phyloP scores from a whole-genome alignment of 2,797 vertebrate species.

The Betta splendens region DNA sequence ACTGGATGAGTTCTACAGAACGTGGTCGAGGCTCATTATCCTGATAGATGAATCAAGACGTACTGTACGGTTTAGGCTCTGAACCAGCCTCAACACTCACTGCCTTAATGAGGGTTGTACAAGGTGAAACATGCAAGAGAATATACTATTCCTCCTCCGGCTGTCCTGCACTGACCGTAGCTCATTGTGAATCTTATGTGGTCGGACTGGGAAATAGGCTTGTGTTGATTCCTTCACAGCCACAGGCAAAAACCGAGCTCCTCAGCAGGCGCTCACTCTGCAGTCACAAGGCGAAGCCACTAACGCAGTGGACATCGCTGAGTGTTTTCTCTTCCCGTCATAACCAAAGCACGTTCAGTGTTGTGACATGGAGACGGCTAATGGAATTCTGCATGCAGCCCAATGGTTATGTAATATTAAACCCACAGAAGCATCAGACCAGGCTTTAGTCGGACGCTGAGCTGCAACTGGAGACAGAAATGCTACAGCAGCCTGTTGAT shows the following conservation, averaged over 20 bases:
- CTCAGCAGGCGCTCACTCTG: conserved; percentile 34
- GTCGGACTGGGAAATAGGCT: conserved; percentile 17
- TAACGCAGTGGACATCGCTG: conserved; percentile 35
- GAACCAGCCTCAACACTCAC: conserved; percentile 11
- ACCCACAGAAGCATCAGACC: conserved; percentile 45
- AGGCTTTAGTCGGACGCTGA: conserved; percentile 29
- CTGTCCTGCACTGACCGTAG: conserved; percentile 19
- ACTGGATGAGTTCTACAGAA: conserved; percentile 34
- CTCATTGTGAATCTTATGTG: conserved; percentile 14
- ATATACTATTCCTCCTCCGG: conserved; percentile 1
- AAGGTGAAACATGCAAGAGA: conserved; percentile 19
- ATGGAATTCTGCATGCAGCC: conserved; percentile 66
- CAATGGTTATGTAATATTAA: conserved; percentile 57
- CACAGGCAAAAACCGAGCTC: conserved; percentile 32
- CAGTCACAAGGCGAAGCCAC: conserved; percentile 48
- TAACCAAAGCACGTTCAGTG: conserved; percentile 71
- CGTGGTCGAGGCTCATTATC: conserved; percentile 28
- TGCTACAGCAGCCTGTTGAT: conserved; percentile 38
- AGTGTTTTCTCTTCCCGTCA: conserved; percentile 51
- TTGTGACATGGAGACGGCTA: conserved; percentile 73
- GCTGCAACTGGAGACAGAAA: conserved; percentile 35
- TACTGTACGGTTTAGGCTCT: conserved; percentile 35
- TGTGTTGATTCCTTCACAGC: conserved; percentile 32
- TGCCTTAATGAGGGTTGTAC: conserved; percentile 8
- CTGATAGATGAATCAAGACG: conserved; percentile 39